Base-by-base conservation (phyloP, 2,888 invertebrate genomes). In the Timandra comae region DNA sequence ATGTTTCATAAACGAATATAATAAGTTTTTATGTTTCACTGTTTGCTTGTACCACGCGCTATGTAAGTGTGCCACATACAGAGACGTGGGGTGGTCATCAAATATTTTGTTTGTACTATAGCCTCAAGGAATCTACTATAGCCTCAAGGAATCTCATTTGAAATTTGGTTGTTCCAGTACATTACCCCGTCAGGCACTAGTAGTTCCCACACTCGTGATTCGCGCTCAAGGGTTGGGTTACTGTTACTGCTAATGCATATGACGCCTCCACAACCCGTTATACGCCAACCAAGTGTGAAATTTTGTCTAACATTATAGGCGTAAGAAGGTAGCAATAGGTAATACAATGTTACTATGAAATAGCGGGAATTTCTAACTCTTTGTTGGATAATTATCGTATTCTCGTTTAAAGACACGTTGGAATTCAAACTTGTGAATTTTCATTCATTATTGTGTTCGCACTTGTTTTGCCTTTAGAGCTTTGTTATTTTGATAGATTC, bases 241-340 rank as follows among this genome's bases (percentile, higher is more conserved):
- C 58, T 49, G 32, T 43, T 43, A 51, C 57, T 49, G 56, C 50
- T 56, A 51, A 60, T 58, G 43, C 52, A 43, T 38, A 43, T 51
- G 54, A 50, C 53, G 43, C 29, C 46, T 41, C 32, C 35, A 32
- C 41, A 33, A 33, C 35, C 52, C 52, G 52, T 53, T 55, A 55
- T 46, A 37, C 40, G 39, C 35, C 36, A 46, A 41, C 40, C 41
- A 31, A 46, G 41, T 54, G 49, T 52, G 44, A 60, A 38, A 43
- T 42, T 49, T 49, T 49, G 37, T 44, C 33, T 42, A 25, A 46
- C 38, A 29, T 43, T 20, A 37, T 29, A 26, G 11, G 43, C 44
- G 43, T 46, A 43, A 41, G 37, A 37, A 40, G 34, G 45, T 46
- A 46, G 45, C 35, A 10, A 37, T 35, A 13, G 22, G 19, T 29